Conservation (phyloP, 2,113 vertebrate species). For the Plectropomus leopardus region DNA sequence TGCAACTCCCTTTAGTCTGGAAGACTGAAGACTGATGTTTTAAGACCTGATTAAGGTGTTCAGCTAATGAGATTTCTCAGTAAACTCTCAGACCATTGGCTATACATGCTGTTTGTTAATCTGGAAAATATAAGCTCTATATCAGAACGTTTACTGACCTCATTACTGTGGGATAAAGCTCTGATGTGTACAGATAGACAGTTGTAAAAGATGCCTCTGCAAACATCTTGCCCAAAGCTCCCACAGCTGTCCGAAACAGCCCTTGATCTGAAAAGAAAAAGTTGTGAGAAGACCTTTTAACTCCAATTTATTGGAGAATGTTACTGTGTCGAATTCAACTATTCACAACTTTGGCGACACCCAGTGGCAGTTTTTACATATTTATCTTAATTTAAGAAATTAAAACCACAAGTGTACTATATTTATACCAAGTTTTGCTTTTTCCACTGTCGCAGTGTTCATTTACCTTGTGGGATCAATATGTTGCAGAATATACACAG, state of each 20-base stretch:
- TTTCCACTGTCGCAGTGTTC: not conserved
- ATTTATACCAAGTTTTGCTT: no score
- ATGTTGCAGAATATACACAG: conserved; percentile 61
- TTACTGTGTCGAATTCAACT: not conserved
- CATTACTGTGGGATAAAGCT: conserved; percentile 72
- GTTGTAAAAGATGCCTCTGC: conserved; percentile 58
- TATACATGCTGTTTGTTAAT: not conserved
- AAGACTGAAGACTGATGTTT: not conserved
- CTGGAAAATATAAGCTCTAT: not conserved
- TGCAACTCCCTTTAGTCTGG: not conserved
- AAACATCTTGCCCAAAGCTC: conserved; percentile 69
- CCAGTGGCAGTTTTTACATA: not conserved
- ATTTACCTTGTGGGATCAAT: conserved; percentile 61
- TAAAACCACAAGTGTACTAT: no score
- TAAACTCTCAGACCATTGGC: not conserved
- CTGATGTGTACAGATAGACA: conserved; percentile 64
- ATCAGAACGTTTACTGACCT: conserved; percentile 48
- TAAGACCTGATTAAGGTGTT: no score
- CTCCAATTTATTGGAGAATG: fast-evolving
- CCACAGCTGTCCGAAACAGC: conserved; percentile 25
- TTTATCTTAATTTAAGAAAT: no score
- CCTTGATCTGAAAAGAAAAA: conserved; percentile 48
- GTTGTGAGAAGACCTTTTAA: not conserved
- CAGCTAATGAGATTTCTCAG: not conserved
- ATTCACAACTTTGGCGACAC: not conserved